Evolutionary conservation across 2,113 vertebrate species (phyloP).

Genomic region (Puma concolor): DNA sequence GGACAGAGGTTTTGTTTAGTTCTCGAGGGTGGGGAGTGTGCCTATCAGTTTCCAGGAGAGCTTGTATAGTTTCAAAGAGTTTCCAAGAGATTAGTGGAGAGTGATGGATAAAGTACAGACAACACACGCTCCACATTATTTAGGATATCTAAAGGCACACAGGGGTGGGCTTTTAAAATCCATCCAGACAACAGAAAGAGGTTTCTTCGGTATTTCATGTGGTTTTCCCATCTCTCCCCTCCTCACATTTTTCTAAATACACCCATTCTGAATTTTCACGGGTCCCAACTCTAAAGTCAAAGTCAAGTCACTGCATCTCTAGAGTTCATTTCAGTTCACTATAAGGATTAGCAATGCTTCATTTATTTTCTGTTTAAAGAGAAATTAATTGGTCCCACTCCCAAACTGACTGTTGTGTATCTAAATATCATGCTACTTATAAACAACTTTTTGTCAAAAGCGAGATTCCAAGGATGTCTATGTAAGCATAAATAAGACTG

Average conservation of each 20-base stretch:
- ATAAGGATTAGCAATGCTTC: background rate
- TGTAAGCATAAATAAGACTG: background rate
- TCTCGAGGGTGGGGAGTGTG: background rate
- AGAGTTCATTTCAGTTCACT: constrained; percentile 51
- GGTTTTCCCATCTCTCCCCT: background rate
- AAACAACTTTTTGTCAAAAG: constrained; percentile 55
- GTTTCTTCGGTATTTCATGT: background rate
- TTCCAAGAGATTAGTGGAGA: background rate
- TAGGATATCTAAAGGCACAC: background rate
- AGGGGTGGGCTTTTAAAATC: background rate
- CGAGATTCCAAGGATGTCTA: constrained; percentile 59
- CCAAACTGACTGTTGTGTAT: constrained; percentile 30
- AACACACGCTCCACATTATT: background rate
- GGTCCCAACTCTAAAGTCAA: background rate
- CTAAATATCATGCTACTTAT: constrained; percentile 56
- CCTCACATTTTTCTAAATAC: background rate
- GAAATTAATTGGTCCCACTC: constrained; percentile 55
- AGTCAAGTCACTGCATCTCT: background rate
- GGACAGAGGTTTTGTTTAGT: background rate
- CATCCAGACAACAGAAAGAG: background rate
- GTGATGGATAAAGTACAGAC: background rate
- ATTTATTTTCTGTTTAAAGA: constrained; percentile 51
- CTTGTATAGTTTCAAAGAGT: background rate
- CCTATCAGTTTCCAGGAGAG: background rate
- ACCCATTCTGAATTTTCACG: background rate